A percentile compares a stretch with the other conserved stretches of the same genome.
These are phyloP conservation scores for Semotilus atromaculatus DNA, from an alignment of 2,797 vertebrate species.

Conservation along the genomic window DNA sequence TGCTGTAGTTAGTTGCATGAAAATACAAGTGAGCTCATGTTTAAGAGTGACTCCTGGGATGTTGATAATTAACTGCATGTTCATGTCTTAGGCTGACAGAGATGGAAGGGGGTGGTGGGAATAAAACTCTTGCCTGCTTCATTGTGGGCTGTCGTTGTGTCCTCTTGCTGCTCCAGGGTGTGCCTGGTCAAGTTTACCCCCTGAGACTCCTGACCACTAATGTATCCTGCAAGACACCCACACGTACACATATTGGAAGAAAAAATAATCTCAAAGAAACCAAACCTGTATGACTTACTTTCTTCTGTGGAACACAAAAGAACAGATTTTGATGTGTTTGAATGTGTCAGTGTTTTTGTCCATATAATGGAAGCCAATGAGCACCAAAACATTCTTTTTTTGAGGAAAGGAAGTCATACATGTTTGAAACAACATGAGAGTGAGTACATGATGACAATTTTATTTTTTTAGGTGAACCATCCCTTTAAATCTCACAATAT, in stretches of 20 bases:
- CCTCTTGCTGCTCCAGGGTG: conserved; percentile 62
- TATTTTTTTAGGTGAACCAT: neutral
- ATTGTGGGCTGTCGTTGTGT: conserved; percentile 61
- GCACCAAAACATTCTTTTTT: neutral
- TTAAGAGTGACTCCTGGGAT: neutral
- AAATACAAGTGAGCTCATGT: neutral
- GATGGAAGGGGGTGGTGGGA: conserved; percentile 21
- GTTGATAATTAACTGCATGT: neutral
- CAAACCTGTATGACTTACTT: neutral
- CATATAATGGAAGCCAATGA: neutral
- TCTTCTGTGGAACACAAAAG: neutral
- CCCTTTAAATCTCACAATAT: neutral
- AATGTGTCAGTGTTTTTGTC: neutral
- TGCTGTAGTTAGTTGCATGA: neutral
- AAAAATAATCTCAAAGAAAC: neutral
- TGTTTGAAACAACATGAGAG: neutral
- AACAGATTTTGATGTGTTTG: neutral
- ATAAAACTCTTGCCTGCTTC: conserved; percentile 70
- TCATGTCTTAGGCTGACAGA: neutral
- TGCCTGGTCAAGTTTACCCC: conserved; percentile 50
- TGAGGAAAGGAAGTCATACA: neutral
- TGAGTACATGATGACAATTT: neutral
- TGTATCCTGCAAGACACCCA: conserved; percentile 47
- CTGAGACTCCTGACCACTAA: conserved; percentile 61
- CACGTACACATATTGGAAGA: neutral